phyloP scores from a whole-genome alignment of 2,888 invertebrate genomes.

The Protodeltote pygarga region DNA sequence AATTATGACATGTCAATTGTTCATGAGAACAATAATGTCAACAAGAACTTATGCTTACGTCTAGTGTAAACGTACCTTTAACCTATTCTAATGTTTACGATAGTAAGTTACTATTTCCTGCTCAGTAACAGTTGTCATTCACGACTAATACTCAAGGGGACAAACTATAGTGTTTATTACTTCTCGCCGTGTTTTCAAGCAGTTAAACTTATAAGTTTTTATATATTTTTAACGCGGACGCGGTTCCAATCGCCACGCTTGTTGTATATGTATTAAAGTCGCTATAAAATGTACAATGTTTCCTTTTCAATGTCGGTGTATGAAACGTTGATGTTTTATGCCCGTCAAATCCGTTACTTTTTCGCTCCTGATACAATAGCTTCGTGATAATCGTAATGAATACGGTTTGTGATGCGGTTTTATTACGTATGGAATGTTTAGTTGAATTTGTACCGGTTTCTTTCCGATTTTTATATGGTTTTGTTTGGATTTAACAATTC shows the following conservation, averaged over 20 bases:
- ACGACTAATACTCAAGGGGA: constrained; percentile 53
- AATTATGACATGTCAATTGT: too few species aligned
- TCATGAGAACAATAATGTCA: too few species aligned
- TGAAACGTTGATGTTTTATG: constrained; percentile 26
- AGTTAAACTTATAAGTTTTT: constrained; percentile 43
- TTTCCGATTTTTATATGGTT: too few species aligned
- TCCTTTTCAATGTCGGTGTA: constrained; percentile 33
- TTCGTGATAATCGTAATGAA: constrained; percentile 20
- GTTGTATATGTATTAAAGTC: constrained; percentile 42
- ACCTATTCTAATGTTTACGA: constrained; percentile 43
- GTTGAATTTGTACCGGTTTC: too few species aligned
- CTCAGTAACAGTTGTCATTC: constrained; percentile 57
- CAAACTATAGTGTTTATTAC: constrained; percentile 40
- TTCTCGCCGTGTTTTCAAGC: constrained; percentile 56
- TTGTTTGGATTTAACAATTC: too few species aligned
- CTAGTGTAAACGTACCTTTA: too few species aligned
- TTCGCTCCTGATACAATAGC: constrained; percentile 21
- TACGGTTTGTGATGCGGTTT: too few species aligned
- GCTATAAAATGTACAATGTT: constrained; percentile 50
- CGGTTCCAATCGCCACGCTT: constrained; percentile 38
- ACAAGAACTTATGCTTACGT: too few species aligned
- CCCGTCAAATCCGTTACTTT: constrained; percentile 33
- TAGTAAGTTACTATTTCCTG: constrained; percentile 40
- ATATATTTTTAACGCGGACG: constrained; percentile 34
- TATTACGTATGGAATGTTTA: too few species aligned